A percentile compares a stretch with the other conserved stretches of the same genome.
Evolutionary conservation across 2,797 vertebrate genomes (phyloP).

Genomic region (Phrynocephalus vlangalii): DNA sequence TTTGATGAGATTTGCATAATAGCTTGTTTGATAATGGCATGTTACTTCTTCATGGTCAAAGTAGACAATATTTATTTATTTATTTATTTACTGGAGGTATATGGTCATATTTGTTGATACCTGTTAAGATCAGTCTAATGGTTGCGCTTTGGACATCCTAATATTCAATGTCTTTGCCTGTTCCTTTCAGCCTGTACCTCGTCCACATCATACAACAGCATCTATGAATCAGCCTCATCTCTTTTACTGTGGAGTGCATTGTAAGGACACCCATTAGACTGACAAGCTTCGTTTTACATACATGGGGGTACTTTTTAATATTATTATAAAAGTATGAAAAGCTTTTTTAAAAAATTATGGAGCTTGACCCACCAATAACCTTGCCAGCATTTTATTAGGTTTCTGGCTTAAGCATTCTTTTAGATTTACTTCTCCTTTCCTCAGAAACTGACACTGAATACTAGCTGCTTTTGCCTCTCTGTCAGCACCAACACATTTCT

Average conservation of each 20-base stretch:
- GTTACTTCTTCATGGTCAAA: too few relatives aligned
- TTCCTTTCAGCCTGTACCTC: not conserved
- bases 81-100: too few relatives aligned
- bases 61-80: too few relatives aligned
- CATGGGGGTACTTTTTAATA: not conserved
- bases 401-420: not conserved
- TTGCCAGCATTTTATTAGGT: fast-evolving
- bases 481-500: not conserved
- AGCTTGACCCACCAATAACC: not conserved
- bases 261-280: not conserved
- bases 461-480: constrained; percentile 11
- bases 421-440: not conserved
- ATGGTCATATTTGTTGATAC: too few relatives aligned
- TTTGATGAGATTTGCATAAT: too few relatives aligned
- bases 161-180: not conserved
- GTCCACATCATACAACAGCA: not conserved
- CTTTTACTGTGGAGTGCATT: not conserved
- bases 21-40: too few relatives aligned
- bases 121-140: too few relatives aligned
- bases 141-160: not conserved
- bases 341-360: not conserved
- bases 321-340: not conserved
- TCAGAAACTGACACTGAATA: not conserved
- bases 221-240: not conserved
- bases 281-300: not conserved